Percentiles rank a stretch among this genome's conserved stretches.
phyloP scores from a whole-genome alignment of 37 sponge, comb jelly and placozoan genomes.

The Geodia barretti region DNA sequence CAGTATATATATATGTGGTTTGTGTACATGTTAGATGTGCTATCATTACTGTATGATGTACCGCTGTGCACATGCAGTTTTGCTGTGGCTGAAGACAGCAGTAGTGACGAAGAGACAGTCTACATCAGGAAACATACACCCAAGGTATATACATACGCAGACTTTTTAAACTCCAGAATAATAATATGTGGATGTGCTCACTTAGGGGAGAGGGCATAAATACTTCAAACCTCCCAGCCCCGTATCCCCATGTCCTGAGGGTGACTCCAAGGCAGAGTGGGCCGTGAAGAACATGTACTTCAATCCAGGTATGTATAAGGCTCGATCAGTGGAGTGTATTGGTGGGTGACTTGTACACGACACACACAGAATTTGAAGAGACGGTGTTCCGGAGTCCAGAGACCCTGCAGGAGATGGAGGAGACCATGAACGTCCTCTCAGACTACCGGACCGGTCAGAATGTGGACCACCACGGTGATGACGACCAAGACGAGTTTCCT shows the following conservation, averaged over 20 bases:
- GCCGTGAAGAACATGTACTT: constrained; percentile 22
- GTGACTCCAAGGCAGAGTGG: constrained; percentile 20
- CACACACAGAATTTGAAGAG: constrained; percentile 28
- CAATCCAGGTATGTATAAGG: constrained; percentile 24
- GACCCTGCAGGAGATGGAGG: constrained; percentile 20
- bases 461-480: not conserved
- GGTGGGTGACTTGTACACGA: not conserved
- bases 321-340: too few species aligned
- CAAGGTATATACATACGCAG: not conserved
- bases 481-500: not conserved
- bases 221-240: not conserved
- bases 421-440: not conserved
- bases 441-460: not conserved
- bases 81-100: not conserved
- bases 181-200: not conserved
- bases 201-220: not conserved
- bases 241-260: not conserved
- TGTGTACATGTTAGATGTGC: too few species aligned
- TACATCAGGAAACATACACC: not conserved
- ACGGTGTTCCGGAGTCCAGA: constrained; percentile 23
- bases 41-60: too few species aligned
- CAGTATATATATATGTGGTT: not conserved
- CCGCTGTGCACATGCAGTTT: not conserved
- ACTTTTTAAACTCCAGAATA: not conserved
- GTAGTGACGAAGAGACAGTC: not conserved